phyloP scores from a whole-genome alignment of 2,113 vertebrate species.

The Axis porcinus region DNA sequence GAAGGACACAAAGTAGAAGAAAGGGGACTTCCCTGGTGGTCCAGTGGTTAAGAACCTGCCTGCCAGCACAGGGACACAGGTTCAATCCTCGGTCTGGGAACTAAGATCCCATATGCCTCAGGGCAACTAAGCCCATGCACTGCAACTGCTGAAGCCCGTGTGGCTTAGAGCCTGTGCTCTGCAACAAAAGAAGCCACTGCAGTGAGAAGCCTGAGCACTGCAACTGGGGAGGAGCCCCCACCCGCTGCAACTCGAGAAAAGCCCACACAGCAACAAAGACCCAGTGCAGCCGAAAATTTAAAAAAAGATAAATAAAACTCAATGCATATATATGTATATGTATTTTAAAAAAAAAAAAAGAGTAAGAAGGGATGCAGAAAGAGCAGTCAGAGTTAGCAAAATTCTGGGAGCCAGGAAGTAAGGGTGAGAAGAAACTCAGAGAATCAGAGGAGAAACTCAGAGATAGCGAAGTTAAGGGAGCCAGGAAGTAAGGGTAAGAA shows the following conservation, averaged over 20 bases:
- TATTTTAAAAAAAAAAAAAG: background rate
- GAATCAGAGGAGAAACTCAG: background rate
- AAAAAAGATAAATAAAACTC: background rate
- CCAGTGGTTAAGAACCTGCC: background rate
- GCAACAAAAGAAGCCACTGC: background rate
- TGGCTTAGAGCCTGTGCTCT: background rate
- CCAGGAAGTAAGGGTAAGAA: background rate
- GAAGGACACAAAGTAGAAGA: background rate
- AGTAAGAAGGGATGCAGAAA: background rate
- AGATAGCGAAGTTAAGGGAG: background rate
- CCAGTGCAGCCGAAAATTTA: background rate
- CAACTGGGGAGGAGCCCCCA: background rate
- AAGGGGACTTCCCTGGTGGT: background rate
- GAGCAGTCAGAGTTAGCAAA: background rate
- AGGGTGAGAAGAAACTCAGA: background rate
- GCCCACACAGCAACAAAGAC: background rate
- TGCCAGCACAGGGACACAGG: background rate
- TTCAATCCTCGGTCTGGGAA: background rate
- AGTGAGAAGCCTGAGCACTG: no score
- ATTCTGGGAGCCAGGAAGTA: background rate
- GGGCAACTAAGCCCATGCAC: background rate
- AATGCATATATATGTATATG: background rate
- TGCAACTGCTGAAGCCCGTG: background rate
- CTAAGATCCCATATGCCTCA: background rate
- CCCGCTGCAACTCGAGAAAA: background rate